Evolutionary conservation across 2,888 invertebrate species (phyloP).

Genomic region (Trichacis sp.): DNA sequence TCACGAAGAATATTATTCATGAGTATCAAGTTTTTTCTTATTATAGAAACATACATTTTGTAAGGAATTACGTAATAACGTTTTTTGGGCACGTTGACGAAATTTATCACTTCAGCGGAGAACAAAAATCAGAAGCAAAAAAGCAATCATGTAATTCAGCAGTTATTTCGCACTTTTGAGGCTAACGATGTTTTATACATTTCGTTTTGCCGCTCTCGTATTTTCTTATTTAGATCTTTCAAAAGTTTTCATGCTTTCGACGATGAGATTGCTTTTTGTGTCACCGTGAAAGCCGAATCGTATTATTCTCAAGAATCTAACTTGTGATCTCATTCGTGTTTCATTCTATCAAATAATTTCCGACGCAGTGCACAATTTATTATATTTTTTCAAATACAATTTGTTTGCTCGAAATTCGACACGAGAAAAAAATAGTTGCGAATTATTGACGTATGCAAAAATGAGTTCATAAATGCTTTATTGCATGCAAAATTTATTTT

Average conservation of each 20-base stretch:
- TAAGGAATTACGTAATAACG: background rate
- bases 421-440: too few relatives aligned
- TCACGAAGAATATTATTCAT: too few relatives aligned
- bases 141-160: background rate
- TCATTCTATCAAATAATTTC: too few relatives aligned
- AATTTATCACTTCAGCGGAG: background rate
- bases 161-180: background rate
- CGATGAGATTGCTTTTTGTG: slow-evolving; percentile 16
- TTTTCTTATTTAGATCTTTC: slow-evolving; percentile 3
- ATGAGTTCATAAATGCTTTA: too few relatives aligned
- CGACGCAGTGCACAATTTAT: too few relatives aligned
- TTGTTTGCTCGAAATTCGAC: too few relatives aligned
- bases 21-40: too few relatives aligned
- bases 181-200: background rate
- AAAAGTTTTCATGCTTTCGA: slow-evolving; percentile 8
- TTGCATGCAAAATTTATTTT: too few relatives aligned
- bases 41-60: too few relatives aligned
- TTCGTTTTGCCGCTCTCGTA: background rate
- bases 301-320: background rate
- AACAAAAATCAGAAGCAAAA: background rate
- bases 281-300: background rate
- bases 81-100: background rate
- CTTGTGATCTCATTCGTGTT: slow-evolving; percentile 2
- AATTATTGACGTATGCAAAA: too few relatives aligned
- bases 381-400: too few relatives aligned